Evolutionary conservation across 2,797 vertebrate species (phyloP), one percentile per base, ranked within the genome.

Genomic region (Syngnathus acus): DNA sequence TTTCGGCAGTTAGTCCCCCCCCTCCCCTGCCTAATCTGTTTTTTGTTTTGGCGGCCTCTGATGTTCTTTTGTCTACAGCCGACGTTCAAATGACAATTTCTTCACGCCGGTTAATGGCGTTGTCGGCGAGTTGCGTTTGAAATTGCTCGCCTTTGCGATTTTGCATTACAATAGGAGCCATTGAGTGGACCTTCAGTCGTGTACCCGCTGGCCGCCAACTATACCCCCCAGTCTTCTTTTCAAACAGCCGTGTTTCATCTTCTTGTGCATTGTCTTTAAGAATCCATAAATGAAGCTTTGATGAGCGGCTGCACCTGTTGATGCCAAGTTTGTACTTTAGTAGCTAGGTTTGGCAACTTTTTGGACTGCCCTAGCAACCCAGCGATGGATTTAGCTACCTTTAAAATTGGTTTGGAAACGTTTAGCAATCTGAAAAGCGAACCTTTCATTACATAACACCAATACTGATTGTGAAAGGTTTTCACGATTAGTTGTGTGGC

Each of bases 141-240:
- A 86, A 87, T 79, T 53, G 60, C 76, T 69, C 69, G 19, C 62
- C 32, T 81, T 82, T 87, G 84, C 75, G 75, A 84, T 84, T 91
- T 87, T 86, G 76, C 90, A 91, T 92, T 14, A 92, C 85, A 93
- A 92, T 87, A 48, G 78, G 71, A 45, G 55, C 81, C 74, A 78
- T 86, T 88, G 82, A 86, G 38, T 17, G 57, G 68, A 37, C 47
- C 13, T 74, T 73, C 76, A 80, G 71, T 82, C 78, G 68, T 1
- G 64, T 71, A 75, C 77, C 73, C 78, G 86, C 62, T 32, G 42
- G 1, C 13, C 47, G 32, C 23, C 62, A 32, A 21, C 40, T 23
- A 43, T 45, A 1, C 42, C 42, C 42, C 42, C 42, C 40, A 37
- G 9, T 76, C 76, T 61, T 62, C 72, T 72, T 79, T 85, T 78